These are phyloP conservation scores for Halcyon badia DNA, from an alignment of 2,797 vertebrate genomes.

Conservation along the genomic window DNA sequence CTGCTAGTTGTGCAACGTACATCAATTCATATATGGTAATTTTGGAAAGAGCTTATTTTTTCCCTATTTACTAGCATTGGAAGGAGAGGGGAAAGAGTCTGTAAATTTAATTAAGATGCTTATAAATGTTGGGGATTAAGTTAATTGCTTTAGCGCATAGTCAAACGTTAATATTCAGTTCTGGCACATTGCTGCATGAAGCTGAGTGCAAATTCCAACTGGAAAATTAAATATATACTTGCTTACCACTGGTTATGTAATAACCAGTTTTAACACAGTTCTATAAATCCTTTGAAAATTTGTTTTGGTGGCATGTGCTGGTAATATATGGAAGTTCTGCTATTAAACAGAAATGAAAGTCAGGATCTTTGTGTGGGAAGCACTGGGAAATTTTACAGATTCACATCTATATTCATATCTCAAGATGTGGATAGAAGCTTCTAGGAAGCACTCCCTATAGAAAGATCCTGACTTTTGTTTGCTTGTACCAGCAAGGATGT, in stretches of 20 bases:
- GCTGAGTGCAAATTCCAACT: conserved; percentile 36
- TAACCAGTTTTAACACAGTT: conserved; percentile 12
- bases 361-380: neutral
- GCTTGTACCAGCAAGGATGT: neutral
- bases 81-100: neutral
- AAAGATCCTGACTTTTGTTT: neutral
- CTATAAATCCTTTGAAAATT: neutral
- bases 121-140: conserved; percentile 45
- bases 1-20: neutral
- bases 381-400: neutral
- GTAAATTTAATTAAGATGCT: conserved; percentile 58
- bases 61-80: neutral
- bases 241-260: neutral
- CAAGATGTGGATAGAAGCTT: neutral
- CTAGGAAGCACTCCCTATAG: neutral
- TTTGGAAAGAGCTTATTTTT: neutral
- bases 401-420: neutral
- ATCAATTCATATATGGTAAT: neutral
- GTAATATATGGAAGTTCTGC: neutral
- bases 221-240: conserved; percentile 41
- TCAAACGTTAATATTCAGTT: conserved; percentile 14
- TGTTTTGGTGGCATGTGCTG: neutral
- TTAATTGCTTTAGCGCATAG: conserved; percentile 49
- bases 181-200: conserved; percentile 25
- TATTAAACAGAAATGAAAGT: neutral